Evolutionary conservation across 1,140 invertebrate genomes (phyloP).

Genomic region (Archegozetes longisetosus): DNA sequence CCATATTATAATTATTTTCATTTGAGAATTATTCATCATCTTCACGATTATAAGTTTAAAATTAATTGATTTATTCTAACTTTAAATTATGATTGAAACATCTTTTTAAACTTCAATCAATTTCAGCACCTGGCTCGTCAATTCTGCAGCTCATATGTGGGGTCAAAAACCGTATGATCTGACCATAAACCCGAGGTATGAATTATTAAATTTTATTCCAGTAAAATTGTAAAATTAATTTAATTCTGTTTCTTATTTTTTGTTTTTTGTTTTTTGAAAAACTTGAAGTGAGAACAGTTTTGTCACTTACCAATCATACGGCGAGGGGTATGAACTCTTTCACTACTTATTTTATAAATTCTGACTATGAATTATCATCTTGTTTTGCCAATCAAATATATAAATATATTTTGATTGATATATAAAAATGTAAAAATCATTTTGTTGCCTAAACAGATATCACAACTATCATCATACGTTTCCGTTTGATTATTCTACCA

Average conservation of each 20-base stretch:
- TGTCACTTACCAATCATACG: conserved; percentile 34
- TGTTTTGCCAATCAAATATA: too few species aligned
- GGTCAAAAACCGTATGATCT: conserved; percentile 75
- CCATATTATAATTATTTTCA: too few species aligned
- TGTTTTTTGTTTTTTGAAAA: background rate
- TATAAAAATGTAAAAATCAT: too few species aligned
- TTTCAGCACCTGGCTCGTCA: conserved; percentile 75
- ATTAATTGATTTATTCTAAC: too few species aligned
- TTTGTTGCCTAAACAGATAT: too few species aligned
- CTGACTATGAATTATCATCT: too few species aligned
- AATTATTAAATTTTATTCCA: background rate
- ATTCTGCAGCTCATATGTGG: conserved; percentile 82
- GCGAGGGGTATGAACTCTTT: too few species aligned
- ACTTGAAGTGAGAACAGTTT: conserved; percentile 29
- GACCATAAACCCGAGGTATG: conserved; percentile 35
- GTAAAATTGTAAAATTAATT: background rate
- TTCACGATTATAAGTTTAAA: too few species aligned
- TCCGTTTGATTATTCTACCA: conserved; percentile 34
- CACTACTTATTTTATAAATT: too few species aligned
- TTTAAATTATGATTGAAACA: too few species aligned
- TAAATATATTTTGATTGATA: too few species aligned
- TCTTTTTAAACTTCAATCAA: background rate
- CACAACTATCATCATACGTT: conserved; percentile 42
- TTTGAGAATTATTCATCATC: too few species aligned
- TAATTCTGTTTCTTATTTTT: background rate